phyloP scores from a whole-genome alignment of 35 echinoderm and acorn worm species.

The Ophiothrix spiculata region DNA sequence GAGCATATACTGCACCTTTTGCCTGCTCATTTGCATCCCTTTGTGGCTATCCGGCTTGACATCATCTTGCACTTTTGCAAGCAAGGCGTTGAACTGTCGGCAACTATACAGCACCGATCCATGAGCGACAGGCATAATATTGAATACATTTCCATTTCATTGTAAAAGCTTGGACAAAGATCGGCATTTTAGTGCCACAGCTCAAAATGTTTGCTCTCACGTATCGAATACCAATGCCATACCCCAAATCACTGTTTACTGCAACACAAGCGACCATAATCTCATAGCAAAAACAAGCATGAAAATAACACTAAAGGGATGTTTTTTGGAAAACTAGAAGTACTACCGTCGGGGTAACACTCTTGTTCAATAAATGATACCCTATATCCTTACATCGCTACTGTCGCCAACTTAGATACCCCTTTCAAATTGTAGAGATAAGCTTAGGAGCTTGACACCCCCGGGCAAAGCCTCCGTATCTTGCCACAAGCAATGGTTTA shows the following conservation, averaged over 20 bases:
- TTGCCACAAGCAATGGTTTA: neutral
- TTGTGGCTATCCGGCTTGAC: conserved; percentile 17
- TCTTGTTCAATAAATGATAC: neutral
- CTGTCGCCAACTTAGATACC: conserved; percentile 3
- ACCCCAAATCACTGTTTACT: conserved; percentile 5
- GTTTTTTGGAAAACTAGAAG: neutral
- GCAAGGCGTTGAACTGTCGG: conserved; percentile 42
- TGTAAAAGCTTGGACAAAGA: conserved; percentile 27
- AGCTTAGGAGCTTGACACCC: neutral
- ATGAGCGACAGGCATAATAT: conserved; percentile 32
- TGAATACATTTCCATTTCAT: conserved; percentile 49
- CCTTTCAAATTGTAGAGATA: neutral
- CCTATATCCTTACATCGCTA: conserved; percentile 7
- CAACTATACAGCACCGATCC: neutral
- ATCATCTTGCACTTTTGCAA: conserved; percentile 36
- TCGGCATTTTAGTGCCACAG: conserved; percentile 12
- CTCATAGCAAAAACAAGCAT: conserved; percentile 32
- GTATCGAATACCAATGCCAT: conserved; percentile 32
- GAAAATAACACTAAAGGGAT: conserved; percentile 33
- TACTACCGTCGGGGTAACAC: neutral
- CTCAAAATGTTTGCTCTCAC: conserved; percentile 28
- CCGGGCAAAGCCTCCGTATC: neutral
- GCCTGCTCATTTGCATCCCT: conserved; percentile 7
- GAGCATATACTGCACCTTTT: neutral
- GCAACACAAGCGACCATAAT: conserved; percentile 16